Evolutionary conservation across 2,888 invertebrate species (phyloP).

Genomic region (Dastarcus helophoroides): DNA sequence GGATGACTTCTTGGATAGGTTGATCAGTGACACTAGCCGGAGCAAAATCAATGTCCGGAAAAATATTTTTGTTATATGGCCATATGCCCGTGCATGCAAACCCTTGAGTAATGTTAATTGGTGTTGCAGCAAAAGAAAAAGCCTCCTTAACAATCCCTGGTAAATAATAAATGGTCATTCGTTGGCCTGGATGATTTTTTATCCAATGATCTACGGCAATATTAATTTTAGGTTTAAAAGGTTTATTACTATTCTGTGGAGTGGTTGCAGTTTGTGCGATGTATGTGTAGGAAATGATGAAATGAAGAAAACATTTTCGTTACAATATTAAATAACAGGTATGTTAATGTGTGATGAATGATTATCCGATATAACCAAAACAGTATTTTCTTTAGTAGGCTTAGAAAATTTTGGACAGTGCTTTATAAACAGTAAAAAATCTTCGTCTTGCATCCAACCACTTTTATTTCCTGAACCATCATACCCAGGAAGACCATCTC

Average conservation of each 20-base stretch:
- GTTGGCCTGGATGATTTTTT: background rate
- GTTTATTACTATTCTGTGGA: background rate
- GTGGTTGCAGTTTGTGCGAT: background rate
- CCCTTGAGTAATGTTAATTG: background rate
- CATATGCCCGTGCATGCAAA: background rate
- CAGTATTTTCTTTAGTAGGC: too few relatives aligned
- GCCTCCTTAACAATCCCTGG: constrained; percentile 1
- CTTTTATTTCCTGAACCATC: background rate
- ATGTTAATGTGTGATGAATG: background rate
- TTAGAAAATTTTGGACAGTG: background rate
- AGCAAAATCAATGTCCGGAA: background rate
- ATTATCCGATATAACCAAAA: too few relatives aligned
- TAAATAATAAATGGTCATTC: background rate
- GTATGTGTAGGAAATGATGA: constrained; percentile 1
- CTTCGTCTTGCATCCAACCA: background rate
- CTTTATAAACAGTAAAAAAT: background rate
- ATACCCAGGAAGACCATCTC: background rate
- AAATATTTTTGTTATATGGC: constrained; percentile 1
- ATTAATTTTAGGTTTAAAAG: background rate
- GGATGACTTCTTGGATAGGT: too few relatives aligned
- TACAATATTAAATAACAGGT: background rate
- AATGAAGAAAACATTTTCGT: background rate
- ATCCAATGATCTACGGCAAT: background rate
- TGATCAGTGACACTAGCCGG: too few relatives aligned
- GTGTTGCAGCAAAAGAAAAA: background rate